These are phyloP conservation scores for Bradypodion ventrale DNA, from an alignment of 2,797 vertebrate species.

Conservation along the genomic window DNA sequence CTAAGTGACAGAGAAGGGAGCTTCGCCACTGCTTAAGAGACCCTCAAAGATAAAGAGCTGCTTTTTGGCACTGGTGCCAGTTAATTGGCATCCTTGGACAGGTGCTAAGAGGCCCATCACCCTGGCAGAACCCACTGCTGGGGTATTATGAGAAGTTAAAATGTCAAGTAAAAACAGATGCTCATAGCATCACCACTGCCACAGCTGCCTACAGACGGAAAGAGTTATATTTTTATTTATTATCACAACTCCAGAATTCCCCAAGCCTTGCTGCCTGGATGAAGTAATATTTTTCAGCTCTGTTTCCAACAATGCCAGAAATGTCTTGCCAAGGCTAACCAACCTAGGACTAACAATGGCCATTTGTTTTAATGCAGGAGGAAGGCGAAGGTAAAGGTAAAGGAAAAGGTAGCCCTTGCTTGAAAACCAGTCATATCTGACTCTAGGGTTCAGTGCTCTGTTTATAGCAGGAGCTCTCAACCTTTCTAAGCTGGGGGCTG, in stretches of 20 bases:
- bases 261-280: no score
- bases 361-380: neutral
- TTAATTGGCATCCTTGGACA: neutral
- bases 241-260: no score
- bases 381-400: no score
- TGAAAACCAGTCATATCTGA: no score
- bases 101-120: neutral
- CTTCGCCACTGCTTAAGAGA: neutral
- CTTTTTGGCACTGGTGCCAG: neutral
- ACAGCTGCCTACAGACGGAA: no score
- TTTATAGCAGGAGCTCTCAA: no score
- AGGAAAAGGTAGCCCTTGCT: no score
- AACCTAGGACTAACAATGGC: neutral
- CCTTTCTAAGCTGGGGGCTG: no score
- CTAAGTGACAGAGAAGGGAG: neutral
- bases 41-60: neutral
- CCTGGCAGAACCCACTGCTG: neutral
- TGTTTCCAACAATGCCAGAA: neutral
- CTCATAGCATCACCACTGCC: no score
- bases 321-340: no score
- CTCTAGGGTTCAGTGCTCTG: no score
- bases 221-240: neutral
- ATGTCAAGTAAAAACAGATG: neutral
- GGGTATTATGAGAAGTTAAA: neutral
- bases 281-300: no score